Evolutionary conservation across 30 jellyfish, hydroid and myxozoan genomes (phyloP), one percentile per base, ranked within the genome.

Genomic region (Phacellophora camtschatica): DNA sequence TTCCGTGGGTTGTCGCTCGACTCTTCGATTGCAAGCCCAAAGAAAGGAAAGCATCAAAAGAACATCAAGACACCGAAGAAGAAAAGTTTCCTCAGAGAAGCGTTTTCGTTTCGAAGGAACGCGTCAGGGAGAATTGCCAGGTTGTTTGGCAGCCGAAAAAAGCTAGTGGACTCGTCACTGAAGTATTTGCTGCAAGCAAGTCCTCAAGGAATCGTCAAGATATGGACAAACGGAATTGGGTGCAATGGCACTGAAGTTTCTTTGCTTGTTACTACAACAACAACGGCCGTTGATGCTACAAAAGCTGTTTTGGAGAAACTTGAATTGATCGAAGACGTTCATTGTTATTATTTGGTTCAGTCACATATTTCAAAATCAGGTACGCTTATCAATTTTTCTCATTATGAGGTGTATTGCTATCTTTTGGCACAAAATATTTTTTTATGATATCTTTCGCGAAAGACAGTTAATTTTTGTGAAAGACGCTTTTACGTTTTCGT

Each of bases 91-190:
- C 23, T 84, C 50, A 61, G 63, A 31, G 93, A 57, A 48, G 95
- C 95, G 15, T 74, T 85, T 45, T 85, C 96, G n/a, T 85, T 85
- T 54, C 77, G 90, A 15, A 71, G 96, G n/a, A 84, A 72, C 46
- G 80, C 86, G 16, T 36, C 82, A 1, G 71, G 81, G 0, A 57
- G 75, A 33, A 36, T 84, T 28, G 74, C 88, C 15, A 74, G 71
- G 29, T 29, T 85, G 6, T 85, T 85, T 51, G 33, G 87, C 63
- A 85, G 87, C 76, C 49, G 96, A 23, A 85, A 85, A 75, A 74
- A 65, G 36, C 39, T 77, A 27, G 85, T 81, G 18, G 95, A 90
- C 37, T 71, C 95, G 4, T 65, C 95, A 10, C 34, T 81, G 70
- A 72, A 82, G 45, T 77, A 71, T 41, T 70, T 88, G 19, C 28